Conservation (phyloP, 1,140 invertebrate genomes). For the Heliconius nattereri region DNA sequence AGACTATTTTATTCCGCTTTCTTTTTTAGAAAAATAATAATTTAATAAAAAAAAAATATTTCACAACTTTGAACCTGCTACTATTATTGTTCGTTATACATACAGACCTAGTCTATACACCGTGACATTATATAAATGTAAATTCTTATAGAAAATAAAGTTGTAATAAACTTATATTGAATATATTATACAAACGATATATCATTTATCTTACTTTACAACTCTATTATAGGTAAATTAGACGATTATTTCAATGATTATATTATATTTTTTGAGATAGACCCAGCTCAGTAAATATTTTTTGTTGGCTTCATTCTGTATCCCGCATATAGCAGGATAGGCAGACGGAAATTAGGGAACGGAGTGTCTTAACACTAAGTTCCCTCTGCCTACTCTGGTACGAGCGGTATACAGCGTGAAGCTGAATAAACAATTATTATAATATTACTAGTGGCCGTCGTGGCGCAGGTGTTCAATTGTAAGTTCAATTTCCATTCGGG, state of each 20-base stretch:
- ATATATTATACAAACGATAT: conserved; percentile 27
- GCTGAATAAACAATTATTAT: too few species aligned
- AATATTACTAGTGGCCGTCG: too few species aligned
- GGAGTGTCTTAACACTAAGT: too few species aligned
- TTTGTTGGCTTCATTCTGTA: too few species aligned
- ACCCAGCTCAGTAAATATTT: not conserved
- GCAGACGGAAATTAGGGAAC: not conserved
- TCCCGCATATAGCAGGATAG: not conserved
- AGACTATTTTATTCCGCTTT: too few species aligned
- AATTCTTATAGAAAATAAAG: conserved; percentile 1
- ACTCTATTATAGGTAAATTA: conserved; percentile 38
- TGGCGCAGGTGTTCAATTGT: too few species aligned
- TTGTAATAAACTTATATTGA: conserved; percentile 20
- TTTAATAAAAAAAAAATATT: too few species aligned
- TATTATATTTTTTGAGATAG: not conserved
- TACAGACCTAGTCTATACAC: not conserved
- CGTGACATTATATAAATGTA: not conserved
- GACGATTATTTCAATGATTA: conserved; percentile 3
- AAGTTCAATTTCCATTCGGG: too few species aligned
- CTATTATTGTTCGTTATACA: not conserved
- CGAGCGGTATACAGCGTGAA: too few species aligned
- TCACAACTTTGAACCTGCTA: not conserved
- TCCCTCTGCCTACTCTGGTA: too few species aligned
- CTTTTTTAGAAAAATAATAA: too few species aligned
- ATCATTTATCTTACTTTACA: conserved; percentile 33